Conservation (phyloP, 2,113 vertebrate genomes). For the Kobus ellipsiprymnus region DNA sequence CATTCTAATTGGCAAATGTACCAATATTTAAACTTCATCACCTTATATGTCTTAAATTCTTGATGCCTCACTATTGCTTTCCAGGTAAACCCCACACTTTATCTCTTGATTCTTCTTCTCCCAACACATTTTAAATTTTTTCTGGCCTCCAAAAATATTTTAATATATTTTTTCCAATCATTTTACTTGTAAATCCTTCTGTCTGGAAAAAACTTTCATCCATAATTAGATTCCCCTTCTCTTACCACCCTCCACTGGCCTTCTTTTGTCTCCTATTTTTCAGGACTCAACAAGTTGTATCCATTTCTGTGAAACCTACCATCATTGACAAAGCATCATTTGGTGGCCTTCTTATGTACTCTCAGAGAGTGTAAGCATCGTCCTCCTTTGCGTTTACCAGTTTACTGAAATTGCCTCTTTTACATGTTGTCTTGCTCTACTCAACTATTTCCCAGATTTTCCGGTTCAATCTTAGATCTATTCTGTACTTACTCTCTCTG, state of each 20-base stretch:
- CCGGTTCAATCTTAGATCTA: not conserved
- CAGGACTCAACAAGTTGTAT: rapidly evolving
- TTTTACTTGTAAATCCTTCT: not conserved
- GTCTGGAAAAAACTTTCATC: not conserved
- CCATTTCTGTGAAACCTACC: not conserved
- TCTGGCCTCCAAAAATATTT: not conserved
- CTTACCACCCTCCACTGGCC: not conserved
- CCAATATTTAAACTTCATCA: not conserved
- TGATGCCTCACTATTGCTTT: not conserved
- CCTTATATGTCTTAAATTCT: not conserved
- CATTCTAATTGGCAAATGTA: not conserved
- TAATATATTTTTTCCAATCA: not conserved
- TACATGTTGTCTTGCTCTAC: not conserved
- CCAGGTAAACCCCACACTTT: not conserved
- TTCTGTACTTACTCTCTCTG: not conserved
- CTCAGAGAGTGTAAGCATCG: not conserved
- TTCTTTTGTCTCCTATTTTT: not conserved
- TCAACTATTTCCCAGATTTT: not conserved
- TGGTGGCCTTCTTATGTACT: not conserved
- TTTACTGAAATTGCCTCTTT: not conserved
- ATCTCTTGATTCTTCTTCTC: not conserved
- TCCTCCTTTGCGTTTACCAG: not conserved
- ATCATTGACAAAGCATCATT: not conserved
- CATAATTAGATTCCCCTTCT: not conserved
- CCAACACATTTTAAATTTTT: not conserved